Evolutionary conservation across 2,888 invertebrate genomes (phyloP), one percentile per base, ranked within the genome.

Genomic region (Parnassius glacialis): DNA sequence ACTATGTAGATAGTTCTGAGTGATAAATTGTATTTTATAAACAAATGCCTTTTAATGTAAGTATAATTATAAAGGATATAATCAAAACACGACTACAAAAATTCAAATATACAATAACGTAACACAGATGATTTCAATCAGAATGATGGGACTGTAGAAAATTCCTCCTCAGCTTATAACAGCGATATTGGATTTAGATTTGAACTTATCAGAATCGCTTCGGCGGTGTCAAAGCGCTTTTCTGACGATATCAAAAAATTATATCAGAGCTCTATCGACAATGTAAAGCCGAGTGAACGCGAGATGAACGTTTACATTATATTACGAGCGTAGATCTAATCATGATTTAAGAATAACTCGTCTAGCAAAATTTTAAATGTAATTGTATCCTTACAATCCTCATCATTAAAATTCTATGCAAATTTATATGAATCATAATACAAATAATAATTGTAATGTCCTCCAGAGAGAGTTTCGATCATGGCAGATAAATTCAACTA

Each of bases 221-320:
- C 79, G 76, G 74, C 74, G 74, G 74, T 80, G 85, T 85, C 83
- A 84, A 81, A 83, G 81, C 80, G 76, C 71, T 80, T 80, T 75
- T 78, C 71, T 71, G 69, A 74, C 74, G 80, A 79, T 84, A 84
- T 85, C 84, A 81, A 84, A 84, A 84, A 84, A 85, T 82, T 87
- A 87, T 87, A 87, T 88, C 86, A 75, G 76, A 81, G 83, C 81
- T 84, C 83, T 85, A 87, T 84, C 84, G 83, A 74, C 76, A 76
- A 71, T 80, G 78, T 79, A 74, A 69, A 74, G 68, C 74, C 67
- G 70, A 68, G 74, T 68, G 73, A 68, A 69, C 70, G 68, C 73
- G 67, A 69, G 68, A 72, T 68, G 72, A 67, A 69, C 70, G 71
- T 69, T 74, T 71, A 59, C 78, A 70, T 67, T 67, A 43, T 48